These are phyloP conservation scores for Pelosia muscerda DNA, from an alignment of 2,888 invertebrate species.

Conservation along the genomic window DNA sequence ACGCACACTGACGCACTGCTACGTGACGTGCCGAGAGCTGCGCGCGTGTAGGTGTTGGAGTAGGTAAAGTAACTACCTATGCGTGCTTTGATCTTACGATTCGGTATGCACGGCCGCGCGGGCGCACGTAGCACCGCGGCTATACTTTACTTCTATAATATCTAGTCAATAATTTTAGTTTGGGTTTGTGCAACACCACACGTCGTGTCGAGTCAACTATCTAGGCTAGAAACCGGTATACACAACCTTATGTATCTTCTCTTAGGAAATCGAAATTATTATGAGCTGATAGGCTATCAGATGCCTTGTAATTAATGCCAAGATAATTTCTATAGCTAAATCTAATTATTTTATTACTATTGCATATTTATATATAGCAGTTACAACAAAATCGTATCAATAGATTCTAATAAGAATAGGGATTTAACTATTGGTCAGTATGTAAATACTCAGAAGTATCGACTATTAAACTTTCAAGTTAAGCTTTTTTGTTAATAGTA, in stretches of 20 bases:
- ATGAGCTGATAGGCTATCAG: conserved; percentile 34
- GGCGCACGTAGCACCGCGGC: conserved; percentile 80
- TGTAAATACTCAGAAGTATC: neutral
- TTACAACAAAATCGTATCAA: neutral
- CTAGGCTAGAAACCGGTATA: conserved; percentile 66
- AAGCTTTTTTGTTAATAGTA: no score
- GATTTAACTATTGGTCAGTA: no score
- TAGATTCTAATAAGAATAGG: neutral
- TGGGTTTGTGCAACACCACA: conserved; percentile 82
- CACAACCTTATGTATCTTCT: conserved; percentile 61
- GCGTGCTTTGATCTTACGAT: conserved; percentile 87
- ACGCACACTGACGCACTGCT: conserved; percentile 60
- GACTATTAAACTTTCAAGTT: no score
- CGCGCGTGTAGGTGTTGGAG: conserved; percentile 79
- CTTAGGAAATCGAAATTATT: conserved; percentile 48
- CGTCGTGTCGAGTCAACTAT: conserved; percentile 69
- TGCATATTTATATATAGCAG: neutral
- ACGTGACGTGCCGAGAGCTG: conserved; percentile 56
- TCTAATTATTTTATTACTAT: neutral
- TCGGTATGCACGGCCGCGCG: conserved; percentile 85
- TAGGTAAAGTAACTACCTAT: conserved; percentile 83
- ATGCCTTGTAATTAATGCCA: conserved; percentile 26
- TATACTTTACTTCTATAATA: conserved; percentile 84
- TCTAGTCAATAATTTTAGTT: conserved; percentile 84
- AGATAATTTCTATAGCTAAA: conserved; percentile 13